Conservation (phyloP, 2,113 vertebrate genomes). For the Etheostoma spectabile region DNA sequence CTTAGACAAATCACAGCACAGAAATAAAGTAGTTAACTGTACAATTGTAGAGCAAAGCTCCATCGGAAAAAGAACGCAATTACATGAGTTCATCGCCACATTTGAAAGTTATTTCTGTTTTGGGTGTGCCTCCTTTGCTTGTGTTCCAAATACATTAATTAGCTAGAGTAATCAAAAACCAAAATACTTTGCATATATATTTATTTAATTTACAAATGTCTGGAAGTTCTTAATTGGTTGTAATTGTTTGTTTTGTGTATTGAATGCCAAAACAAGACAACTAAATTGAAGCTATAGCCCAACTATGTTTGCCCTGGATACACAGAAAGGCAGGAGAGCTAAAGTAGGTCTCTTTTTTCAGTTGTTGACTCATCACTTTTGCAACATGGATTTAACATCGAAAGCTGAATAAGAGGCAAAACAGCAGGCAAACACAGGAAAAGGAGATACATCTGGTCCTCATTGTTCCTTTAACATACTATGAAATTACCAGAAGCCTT, state of each 20-base stretch:
- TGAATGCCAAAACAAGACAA: background rate
- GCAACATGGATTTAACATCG: conserved; percentile 35
- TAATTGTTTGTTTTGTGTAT: background rate
- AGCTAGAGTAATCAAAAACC: background rate
- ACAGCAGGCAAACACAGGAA: conserved; percentile 16
- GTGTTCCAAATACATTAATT: background rate
- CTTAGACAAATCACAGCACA: background rate
- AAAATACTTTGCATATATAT: background rate
- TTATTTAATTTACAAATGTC: background rate
- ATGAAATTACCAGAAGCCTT: conserved; percentile 25
- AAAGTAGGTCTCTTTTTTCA: conserved; percentile 2
- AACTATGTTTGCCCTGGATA: conserved; percentile 8
- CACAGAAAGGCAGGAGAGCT: background rate
- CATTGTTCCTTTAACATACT: conserved; percentile 13
- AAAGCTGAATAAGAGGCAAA: conserved; percentile 23
- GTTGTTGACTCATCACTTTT: conserved; percentile 49
- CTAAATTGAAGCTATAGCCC: background rate
- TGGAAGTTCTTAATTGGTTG: background rate
- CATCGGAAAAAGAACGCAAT: background rate
- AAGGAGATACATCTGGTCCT: conserved; percentile 26
- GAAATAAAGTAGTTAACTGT: background rate
- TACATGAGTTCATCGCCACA: background rate
- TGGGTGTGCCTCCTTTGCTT: background rate
- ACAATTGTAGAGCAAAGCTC: background rate
- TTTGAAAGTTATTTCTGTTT: conserved; percentile 29